Base-by-base conservation (phyloP, 2,888 invertebrate genomes). In the Drepana falcataria region DNA sequence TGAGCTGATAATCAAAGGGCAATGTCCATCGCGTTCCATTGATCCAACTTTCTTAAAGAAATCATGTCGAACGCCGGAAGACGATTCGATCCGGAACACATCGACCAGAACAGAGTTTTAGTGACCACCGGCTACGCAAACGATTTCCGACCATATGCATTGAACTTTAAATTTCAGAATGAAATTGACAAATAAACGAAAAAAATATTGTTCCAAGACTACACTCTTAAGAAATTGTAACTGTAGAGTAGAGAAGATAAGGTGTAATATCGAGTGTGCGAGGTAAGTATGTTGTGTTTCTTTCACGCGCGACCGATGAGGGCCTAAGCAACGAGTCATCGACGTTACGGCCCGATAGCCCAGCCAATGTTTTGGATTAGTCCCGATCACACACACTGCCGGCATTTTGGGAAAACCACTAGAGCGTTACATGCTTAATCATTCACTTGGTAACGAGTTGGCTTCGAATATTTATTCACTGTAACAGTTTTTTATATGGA, bases 1-100 rank as follows among this genome's bases (percentile, higher is more conserved):
- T 73, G 68, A 73, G 73, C 67, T 61, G 56, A 67, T 85, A 86
- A 85, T 83, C 77, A 73, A 76, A 68, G 87, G 87, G 85, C 87
- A 88, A 84, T 77, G 89, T 87, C 89, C 89, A 88, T 75, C 71
- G 81, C 83, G 77, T 77, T 83, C 86, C 87, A 87, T 87, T 87
- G 81, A 88, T 81, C 80, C 77, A 76, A 78, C 87, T 89, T 89
- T 89, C 89, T 86, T 87, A 75, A 81, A 87, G 89, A 88, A 88
- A 89, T 88, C 90, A 89, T 89, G 89, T 90, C 86, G 74, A 65
- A 71, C 79, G 79, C 90, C 89, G 90, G 90, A 90, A 89, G 87
- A 85, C 86, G 77, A 90, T 90, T 89, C 85, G 89, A 79, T 75
- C 75, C 88, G 87, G 77, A 67, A 71, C 78, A 82, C 78, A 70